Conservation (phyloP, 2,888 invertebrate genomes). For the Agrenia bidenticulata region DNA sequence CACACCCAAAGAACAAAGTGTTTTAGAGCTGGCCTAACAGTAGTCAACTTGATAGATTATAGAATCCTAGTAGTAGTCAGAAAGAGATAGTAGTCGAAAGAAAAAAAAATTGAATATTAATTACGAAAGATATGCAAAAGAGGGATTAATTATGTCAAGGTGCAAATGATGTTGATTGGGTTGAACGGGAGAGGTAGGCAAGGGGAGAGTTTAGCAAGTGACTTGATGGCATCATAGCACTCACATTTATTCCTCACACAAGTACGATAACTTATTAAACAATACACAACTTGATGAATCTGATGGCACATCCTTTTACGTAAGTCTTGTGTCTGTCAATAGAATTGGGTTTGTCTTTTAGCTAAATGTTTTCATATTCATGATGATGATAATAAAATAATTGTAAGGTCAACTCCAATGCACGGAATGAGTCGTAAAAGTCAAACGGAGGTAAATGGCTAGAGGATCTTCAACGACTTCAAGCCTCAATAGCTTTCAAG, state of each 20-base stretch:
- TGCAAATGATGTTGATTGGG: slow-evolving; percentile 8
- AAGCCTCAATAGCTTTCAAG: no score
- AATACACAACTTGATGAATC: slow-evolving; percentile 6
- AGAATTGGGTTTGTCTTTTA: neutral
- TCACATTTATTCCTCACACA: neutral
- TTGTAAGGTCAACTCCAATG: no score
- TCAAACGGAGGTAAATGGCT: no score
- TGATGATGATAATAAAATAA: no score
- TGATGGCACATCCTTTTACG: slow-evolving; percentile 15
- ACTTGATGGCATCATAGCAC: slow-evolving; percentile 1
- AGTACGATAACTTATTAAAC: slow-evolving; percentile 8
- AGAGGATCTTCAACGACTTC: no score
- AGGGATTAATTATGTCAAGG: slow-evolving; percentile 23
- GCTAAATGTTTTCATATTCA: no score
- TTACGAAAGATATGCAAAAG: slow-evolving; percentile 10
- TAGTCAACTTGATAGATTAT: no score
- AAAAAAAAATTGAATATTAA: slow-evolving; percentile 13
- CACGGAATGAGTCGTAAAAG: no score
- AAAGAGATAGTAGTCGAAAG: no score
- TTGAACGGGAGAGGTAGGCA: neutral
- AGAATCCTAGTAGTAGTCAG: no score
- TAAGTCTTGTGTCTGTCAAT: neutral
- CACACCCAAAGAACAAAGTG: no score
- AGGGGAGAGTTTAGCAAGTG: neutral
- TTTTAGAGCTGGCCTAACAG: no score